Evolutionary conservation across 2,113 vertebrate genomes (phyloP).

Genomic region (Caranx melampygus): DNA sequence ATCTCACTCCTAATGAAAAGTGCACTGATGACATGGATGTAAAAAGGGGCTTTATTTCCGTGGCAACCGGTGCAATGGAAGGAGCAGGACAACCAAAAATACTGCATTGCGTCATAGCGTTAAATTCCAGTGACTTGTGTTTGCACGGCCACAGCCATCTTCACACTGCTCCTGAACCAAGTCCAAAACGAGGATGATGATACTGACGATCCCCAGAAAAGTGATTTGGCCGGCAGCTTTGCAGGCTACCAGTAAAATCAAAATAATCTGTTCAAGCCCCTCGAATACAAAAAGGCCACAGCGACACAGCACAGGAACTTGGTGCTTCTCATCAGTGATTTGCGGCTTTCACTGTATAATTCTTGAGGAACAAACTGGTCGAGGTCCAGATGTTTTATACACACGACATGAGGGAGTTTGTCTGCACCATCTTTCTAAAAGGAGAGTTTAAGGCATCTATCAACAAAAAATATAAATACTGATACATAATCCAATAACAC

Average conservation of each 20-base stretch:
- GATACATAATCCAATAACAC: background rate
- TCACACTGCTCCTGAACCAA: conserved; percentile 4
- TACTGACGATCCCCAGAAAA: background rate
- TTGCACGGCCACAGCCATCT: conserved; percentile 31
- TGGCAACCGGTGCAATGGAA: conserved; percentile 64
- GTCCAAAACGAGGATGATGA: conserved; percentile 17
- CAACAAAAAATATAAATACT: background rate
- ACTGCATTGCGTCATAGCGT: conserved; percentile 68
- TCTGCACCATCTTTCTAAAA: conserved; percentile 14
- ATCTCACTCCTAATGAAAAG: conserved; percentile 69
- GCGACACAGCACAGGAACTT: conserved; percentile 12
- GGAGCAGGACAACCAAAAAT: conserved; percentile 60
- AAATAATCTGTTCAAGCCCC: conserved; percentile 8
- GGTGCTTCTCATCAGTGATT: conserved; percentile 26
- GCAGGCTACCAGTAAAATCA: conserved; percentile 16
- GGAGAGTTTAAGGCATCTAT: background rate
- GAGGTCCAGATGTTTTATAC: conserved; percentile 51
- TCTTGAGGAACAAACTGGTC: conserved; percentile 24
- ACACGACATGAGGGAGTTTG: background rate
- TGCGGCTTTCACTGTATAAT: conserved; percentile 2
- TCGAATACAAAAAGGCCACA: background rate
- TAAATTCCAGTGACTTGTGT: conserved; percentile 58
- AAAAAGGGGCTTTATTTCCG: conserved; percentile 67
- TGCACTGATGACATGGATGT: conserved; percentile 63
- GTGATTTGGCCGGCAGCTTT: background rate